A percentile compares a stretch with the other conserved stretches of the same genome.
Conservation (phyloP, 2,797 vertebrate species). For the Mus spretus region DNA sequence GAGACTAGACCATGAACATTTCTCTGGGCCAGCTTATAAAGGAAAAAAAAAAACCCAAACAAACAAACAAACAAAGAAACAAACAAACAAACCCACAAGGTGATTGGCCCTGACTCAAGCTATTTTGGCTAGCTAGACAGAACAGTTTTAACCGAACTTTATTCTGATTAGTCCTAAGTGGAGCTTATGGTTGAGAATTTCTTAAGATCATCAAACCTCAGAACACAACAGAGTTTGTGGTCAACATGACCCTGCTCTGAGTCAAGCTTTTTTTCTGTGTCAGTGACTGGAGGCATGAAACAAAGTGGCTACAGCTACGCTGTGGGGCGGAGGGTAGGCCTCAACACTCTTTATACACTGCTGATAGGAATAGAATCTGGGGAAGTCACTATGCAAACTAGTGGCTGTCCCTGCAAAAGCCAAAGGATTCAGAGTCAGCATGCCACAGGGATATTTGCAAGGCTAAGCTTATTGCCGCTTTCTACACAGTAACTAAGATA, state of each 20-base stretch:
- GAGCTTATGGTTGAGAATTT: not conserved
- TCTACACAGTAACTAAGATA: not conserved
- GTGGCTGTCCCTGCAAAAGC: not conserved
- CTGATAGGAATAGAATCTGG: not conserved
- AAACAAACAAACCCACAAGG: not conserved
- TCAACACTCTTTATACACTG: not conserved
- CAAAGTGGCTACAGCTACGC: not conserved
- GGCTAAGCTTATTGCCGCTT: not conserved
- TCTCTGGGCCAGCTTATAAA: not conserved
- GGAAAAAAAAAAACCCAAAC: no score
- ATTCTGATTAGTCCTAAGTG: not conserved
- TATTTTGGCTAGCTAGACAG: not conserved
- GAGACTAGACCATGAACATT: not conserved
- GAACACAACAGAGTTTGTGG: not conserved
- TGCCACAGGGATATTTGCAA: not conserved
- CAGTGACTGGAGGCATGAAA: not conserved
- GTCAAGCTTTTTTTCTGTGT: not conserved
- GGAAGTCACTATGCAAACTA: not conserved
- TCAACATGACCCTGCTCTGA: not conserved
- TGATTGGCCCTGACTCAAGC: not conserved
- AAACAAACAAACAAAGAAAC: no score
- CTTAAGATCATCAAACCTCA: not conserved
- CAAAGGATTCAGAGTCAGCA: not conserved
- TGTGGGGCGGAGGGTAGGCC: no score
- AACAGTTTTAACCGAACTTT: not conserved